These are phyloP conservation scores for Sylvilagus floridanus DNA, from an alignment of 2,797 vertebrate genomes.

Conservation along the genomic window DNA sequence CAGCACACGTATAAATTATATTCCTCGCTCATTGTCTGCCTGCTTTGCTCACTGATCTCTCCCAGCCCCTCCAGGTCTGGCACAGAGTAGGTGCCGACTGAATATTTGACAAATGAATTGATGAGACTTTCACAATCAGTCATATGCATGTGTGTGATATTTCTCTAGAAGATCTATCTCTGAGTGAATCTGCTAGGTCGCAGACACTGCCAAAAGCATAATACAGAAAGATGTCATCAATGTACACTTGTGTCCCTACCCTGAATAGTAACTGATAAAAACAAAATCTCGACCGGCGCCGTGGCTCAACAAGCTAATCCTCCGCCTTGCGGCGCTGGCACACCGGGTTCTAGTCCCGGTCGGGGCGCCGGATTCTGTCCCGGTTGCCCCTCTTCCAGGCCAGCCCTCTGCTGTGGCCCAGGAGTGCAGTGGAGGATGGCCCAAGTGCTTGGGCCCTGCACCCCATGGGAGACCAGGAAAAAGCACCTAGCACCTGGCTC, in stretches of 20 bases:
- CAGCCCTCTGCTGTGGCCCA: too few relatives aligned
- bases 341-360: too few relatives aligned
- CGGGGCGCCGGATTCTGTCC: too few relatives aligned
- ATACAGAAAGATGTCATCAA: background rate
- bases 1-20: background rate
- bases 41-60: background rate
- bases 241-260: background rate
- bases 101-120: conserved; percentile 18
- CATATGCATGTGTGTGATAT: background rate
- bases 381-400: too few relatives aligned
- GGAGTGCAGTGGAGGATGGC: too few relatives aligned
- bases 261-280: background rate
- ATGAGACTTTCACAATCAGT: background rate
- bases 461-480: too few relatives aligned
- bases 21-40: background rate
- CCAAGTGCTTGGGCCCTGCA: too few relatives aligned
- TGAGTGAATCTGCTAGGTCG: background rate
- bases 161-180: background rate
- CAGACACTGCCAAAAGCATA: background rate
- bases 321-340: too few relatives aligned
- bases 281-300: background rate
- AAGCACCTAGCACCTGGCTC: too few relatives aligned
- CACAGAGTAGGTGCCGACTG: background rate
- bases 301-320: too few relatives aligned
- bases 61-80: background rate